Percentiles rank a stretch among this genome's conserved stretches.
Conservation (phyloP, 2,113 vertebrate species). For the Rhinoderma darwinii region DNA sequence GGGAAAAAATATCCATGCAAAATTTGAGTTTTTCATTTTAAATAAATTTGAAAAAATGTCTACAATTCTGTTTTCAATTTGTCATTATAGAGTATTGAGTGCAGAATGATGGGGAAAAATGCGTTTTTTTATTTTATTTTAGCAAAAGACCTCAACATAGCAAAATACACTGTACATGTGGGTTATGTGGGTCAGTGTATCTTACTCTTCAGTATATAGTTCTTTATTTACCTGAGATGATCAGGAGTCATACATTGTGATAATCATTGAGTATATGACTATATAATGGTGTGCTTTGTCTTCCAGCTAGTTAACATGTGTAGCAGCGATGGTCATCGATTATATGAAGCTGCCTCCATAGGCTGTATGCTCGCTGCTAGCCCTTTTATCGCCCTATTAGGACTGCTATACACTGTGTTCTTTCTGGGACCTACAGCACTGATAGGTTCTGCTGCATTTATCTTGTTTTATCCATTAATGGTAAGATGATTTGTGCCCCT, state of each 20-base stretch:
- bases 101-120: no score
- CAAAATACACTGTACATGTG: no score
- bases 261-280: neutral
- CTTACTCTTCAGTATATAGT: neutral
- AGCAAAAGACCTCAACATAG: no score
- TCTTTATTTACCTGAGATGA: neutral
- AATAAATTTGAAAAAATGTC: no score
- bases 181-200: no score
- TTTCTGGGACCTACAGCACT: slow-evolving; percentile 79
- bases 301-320: slow-evolving; percentile 81
- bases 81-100: no score
- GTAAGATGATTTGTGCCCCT: slow-evolving; percentile 63
- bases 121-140: no score
- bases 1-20: no score
- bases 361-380: slow-evolving; percentile 76
- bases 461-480: slow-evolving; percentile 79
- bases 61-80: no score
- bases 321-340: slow-evolving; percentile 77
- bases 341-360: slow-evolving; percentile 75
- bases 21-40: no score
- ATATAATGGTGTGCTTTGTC: slow-evolving; percentile 23
- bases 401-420: slow-evolving; percentile 74
- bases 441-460: slow-evolving; percentile 77
- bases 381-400: slow-evolving; percentile 76
- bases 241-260: neutral